Evolutionary conservation across 2,797 vertebrate genomes (phyloP).

Genomic region (Prunella strophiata): DNA sequence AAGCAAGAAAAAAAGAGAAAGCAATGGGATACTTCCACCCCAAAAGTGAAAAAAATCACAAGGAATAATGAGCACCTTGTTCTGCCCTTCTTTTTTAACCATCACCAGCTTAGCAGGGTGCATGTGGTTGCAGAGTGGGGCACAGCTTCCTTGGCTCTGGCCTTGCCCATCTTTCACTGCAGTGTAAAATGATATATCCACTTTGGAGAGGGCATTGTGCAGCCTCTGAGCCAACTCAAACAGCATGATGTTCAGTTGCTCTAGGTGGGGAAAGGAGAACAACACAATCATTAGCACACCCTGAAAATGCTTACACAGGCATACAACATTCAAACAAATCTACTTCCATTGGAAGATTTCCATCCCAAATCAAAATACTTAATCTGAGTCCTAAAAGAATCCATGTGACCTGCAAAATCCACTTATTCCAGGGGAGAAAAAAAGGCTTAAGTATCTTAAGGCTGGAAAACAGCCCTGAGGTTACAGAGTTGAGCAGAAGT

Average conservation of each 20-base stretch:
- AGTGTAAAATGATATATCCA: conserved; percentile 74
- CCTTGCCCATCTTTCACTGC: conserved; percentile 33
- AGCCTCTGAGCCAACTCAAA: conserved; percentile 76
- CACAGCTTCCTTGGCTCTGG: not conserved
- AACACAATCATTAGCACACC: not conserved
- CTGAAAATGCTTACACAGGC: not conserved
- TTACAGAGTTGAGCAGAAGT: not conserved
- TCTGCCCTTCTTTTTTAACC: conserved; percentile 80
- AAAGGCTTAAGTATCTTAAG: not conserved
- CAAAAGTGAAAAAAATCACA: not conserved
- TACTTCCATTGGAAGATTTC: not conserved
- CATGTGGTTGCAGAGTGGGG: conserved; percentile 73
- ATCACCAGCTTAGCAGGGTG: conserved; percentile 75
- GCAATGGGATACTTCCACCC: not conserved
- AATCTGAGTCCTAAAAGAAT: not conserved
- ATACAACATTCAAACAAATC: not conserved
- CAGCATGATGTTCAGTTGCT: conserved; percentile 80
- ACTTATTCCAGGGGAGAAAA: rapidly evolving
- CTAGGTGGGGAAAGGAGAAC: conserved; percentile 45
- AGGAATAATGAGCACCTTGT: conserved; percentile 73
- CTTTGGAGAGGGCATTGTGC: conserved; percentile 76
- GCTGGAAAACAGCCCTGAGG: not conserved
- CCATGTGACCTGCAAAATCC: rapidly evolving
- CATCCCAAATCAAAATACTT: not conserved
- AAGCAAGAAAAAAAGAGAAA: not conserved